phyloP scores from a whole-genome alignment of 2,888 invertebrate genomes.

The Tromatobia lineatoria region DNA sequence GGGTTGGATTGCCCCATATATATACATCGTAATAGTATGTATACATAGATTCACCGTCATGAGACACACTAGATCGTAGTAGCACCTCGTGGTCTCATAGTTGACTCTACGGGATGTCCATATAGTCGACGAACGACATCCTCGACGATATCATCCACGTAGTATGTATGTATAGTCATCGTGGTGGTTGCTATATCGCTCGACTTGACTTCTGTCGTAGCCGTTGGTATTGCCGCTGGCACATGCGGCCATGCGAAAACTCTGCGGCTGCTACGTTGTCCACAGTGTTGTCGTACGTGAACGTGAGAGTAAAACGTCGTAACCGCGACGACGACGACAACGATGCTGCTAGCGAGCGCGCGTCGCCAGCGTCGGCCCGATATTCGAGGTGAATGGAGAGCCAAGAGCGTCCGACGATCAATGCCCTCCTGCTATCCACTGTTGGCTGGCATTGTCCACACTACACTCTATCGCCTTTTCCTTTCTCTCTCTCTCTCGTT shows the following conservation, averaged over 20 bases:
- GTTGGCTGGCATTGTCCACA: slow-evolving; percentile 54
- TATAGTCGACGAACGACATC: slow-evolving; percentile 45
- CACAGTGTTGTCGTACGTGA: slow-evolving; percentile 30
- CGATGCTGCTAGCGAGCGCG: slow-evolving; percentile 48
- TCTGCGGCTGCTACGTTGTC: slow-evolving; percentile 12
- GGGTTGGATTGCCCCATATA: no score
- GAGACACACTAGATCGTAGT: slow-evolving; percentile 30
- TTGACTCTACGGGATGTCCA: slow-evolving; percentile 26
- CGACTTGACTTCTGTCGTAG: slow-evolving; percentile 19
- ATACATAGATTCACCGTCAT: slow-evolving; percentile 46
- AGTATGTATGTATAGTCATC: slow-evolving; percentile 29
- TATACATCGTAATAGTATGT: slow-evolving; percentile 13
- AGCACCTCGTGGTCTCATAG: slow-evolving; percentile 52
- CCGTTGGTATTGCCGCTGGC: slow-evolving; percentile 21
- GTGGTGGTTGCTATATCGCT: slow-evolving; percentile 18
- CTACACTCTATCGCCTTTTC: slow-evolving; percentile 27
- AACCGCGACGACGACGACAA: slow-evolving; percentile 40
- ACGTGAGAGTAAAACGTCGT: slow-evolving; percentile 61
- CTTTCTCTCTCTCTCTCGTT: neutral
- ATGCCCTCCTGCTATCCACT: slow-evolving; percentile 77
- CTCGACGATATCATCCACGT: slow-evolving; percentile 53
- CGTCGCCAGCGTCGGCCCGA: slow-evolving; percentile 28
- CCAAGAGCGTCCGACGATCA: slow-evolving; percentile 74
- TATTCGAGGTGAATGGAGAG: slow-evolving; percentile 66
- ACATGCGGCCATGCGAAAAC: slow-evolving; percentile 64